Evolutionary conservation across 2,113 vertebrate genomes (phyloP), one percentile per base, ranked within the genome.

Genomic region (Egretta garzetta): DNA sequence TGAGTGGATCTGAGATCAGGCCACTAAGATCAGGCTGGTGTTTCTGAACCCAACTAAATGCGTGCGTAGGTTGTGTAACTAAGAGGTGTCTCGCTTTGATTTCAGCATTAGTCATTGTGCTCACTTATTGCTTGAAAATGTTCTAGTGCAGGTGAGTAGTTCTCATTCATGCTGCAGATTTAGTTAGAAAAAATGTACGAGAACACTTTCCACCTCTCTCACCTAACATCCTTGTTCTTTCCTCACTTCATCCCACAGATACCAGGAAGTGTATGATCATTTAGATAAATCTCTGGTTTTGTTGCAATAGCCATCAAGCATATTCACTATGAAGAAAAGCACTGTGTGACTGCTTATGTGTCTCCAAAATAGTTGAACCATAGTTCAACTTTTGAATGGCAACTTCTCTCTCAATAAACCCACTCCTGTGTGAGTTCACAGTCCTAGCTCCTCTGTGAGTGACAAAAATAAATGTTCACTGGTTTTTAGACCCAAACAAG

Each of bases 321-420:
- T 56, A 56, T 72, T 95, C 58, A 89, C 39, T 79, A 81, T 53
- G 58, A 82, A 90, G 81, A 96, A 95, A 88, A 82, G 33, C 37
- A 74, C 71, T 47, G 55, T 71, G 74, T 91, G 92, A 86, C 84
- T 77, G 59, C 88, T 88, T 92, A 66, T 70, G 50, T 86, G 83
- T 95, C 76, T 96, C 73, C 27, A 87, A 91, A 97, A 90, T 85
- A 95, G 87, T 68, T 96, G 93, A 96, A 93, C 95, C 74, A 75
- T 14, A 63, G 96, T 96, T 97, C 93, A 96, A 45, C 84, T 82
- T 96, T 96, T 97, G 96, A 96, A 94, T 94, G 96, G 95, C 96
- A 97, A 94, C 92, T 87, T 93, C 87, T 95, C 96, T 97, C 95
- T 97, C 95, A 97, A 93, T 95, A 97, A 96, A 95, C 95, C 93